A percentile compares a stretch with the other conserved stretches of the same genome.
Conservation (phyloP, 2,888 invertebrate species). For the Orthonychiurus folsomi region DNA sequence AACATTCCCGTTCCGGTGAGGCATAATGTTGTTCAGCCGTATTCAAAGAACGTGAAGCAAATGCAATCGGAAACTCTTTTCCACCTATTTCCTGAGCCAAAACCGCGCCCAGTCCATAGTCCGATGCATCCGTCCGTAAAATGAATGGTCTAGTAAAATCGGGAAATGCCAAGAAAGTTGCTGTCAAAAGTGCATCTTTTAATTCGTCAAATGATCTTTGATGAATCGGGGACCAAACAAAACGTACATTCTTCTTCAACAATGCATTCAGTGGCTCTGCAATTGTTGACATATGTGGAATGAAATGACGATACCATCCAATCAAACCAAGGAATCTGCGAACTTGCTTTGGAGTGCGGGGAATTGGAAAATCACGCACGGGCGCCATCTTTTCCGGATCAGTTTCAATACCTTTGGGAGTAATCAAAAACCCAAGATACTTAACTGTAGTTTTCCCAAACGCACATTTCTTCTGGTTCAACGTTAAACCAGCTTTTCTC, state of each 20-base stretch:
- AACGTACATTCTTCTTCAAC: constrained; percentile 31
- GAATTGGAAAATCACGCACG: constrained; percentile 36
- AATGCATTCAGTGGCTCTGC: constrained; percentile 39
- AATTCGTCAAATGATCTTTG: constrained; percentile 31
- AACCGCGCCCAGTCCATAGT: constrained; percentile 36
- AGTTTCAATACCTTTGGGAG: constrained; percentile 38
- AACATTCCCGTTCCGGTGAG: constrained; percentile 30
- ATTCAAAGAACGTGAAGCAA: constrained; percentile 23
- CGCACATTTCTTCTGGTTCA: constrained; percentile 41
- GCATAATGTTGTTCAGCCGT: constrained; percentile 16
- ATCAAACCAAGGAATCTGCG: constrained; percentile 41
- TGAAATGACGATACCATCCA: constrained; percentile 42
- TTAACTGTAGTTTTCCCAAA: constrained; percentile 39
- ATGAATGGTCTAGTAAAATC: constrained; percentile 31
- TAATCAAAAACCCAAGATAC: constrained; percentile 42
- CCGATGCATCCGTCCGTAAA: constrained; percentile 39
- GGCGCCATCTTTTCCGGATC: constrained; percentile 38
- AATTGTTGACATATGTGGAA: constrained; percentile 35
- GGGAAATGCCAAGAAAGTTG: constrained; percentile 34
- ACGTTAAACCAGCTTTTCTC: constrained; percentile 34
- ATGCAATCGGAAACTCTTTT: constrained; percentile 20
- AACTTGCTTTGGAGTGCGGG: constrained; percentile 33
- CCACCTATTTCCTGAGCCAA: constrained; percentile 33
- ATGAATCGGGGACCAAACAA: constrained; percentile 25
- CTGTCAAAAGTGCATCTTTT: constrained; percentile 20